Percentiles rank a stretch among this genome's conserved stretches.
Conservation (phyloP, 1,140 invertebrate genomes). For the Caerostris extrusa region DNA sequence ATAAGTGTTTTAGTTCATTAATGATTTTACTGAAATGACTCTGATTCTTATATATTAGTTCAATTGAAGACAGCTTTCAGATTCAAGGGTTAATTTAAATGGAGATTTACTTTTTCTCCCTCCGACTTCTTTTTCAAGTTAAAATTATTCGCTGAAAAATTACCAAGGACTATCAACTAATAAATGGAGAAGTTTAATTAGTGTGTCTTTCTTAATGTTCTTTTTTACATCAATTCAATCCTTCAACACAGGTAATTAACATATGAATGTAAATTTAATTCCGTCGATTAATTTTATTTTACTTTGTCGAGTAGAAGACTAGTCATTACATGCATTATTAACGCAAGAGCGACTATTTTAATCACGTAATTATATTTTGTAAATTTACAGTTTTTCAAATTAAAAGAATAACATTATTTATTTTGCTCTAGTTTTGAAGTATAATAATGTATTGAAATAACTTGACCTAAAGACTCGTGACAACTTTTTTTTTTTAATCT, state of each 20-base stretch:
- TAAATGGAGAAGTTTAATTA: neutral
- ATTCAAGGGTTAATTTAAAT: neutral
- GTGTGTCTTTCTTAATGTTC: neutral
- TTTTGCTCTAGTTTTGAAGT: no score
- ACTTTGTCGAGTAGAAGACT: neutral
- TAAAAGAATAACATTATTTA: no score
- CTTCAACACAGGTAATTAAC: neutral
- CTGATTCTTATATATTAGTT: neutral
- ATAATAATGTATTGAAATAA: no score
- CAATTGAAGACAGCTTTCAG: neutral
- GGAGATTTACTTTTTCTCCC: neutral
- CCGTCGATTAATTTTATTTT: conserved; percentile 5
- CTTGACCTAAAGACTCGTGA: no score
- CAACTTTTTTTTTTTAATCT: no score
- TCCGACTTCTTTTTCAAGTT: neutral
- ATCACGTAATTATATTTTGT: no score
- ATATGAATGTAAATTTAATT: conserved; percentile 6
- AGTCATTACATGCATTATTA: neutral
- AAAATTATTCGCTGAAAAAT: neutral
- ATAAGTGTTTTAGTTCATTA: neutral
- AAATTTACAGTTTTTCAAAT: no score
- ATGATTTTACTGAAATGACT: neutral
- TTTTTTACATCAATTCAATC: neutral
- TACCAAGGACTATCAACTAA: neutral
- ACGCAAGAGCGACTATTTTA: neutral